Evolutionary conservation across 1,140 invertebrate genomes (phyloP).

Genomic region (Cryptotermes secundus): DNA sequence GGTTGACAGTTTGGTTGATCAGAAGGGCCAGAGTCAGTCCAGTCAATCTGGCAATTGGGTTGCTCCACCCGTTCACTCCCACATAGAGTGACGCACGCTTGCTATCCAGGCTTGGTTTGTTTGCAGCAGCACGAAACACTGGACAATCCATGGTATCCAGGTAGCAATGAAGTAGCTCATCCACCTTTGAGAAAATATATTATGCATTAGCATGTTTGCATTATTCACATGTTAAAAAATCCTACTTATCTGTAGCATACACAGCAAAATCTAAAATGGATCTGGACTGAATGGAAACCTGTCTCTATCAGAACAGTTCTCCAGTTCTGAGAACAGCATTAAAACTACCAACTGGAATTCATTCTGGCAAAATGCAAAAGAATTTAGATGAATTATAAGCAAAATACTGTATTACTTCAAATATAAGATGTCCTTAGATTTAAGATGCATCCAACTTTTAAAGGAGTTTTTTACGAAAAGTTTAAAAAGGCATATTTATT

Average conservation of each 20-base stretch:
- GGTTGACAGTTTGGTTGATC: constrained; percentile 50
- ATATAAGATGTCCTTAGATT: no score
- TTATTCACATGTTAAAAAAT: not conserved
- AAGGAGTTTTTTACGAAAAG: no score
- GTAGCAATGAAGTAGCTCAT: constrained; percentile 80
- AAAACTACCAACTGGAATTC: no score
- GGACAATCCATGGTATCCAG: constrained; percentile 68
- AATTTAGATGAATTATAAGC: no score
- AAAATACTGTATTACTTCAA: no score
- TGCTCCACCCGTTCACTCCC: constrained; percentile 50
- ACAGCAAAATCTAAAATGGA: not conserved
- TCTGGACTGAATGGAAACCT: no score
- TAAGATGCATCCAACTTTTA: no score
- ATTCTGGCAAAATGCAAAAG: no score
- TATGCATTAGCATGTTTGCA: not conserved
- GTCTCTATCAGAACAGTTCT: no score
- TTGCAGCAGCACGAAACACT: constrained; percentile 56
- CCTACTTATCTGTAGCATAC: not conserved
- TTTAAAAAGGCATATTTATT: no score
- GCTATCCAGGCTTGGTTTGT: constrained; percentile 18
- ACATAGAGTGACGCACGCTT: constrained; percentile 55
- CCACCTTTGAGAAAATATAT: constrained; percentile 49
- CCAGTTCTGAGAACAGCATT: no score
- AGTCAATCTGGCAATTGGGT: constrained; percentile 53
- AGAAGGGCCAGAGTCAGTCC: constrained; percentile 56